A percentile compares a stretch with the other conserved stretches of the same genome.
These are phyloP conservation scores for Linnaemya vulpina DNA, from an alignment of 2,888 invertebrate genomes.

Conservation along the genomic window DNA sequence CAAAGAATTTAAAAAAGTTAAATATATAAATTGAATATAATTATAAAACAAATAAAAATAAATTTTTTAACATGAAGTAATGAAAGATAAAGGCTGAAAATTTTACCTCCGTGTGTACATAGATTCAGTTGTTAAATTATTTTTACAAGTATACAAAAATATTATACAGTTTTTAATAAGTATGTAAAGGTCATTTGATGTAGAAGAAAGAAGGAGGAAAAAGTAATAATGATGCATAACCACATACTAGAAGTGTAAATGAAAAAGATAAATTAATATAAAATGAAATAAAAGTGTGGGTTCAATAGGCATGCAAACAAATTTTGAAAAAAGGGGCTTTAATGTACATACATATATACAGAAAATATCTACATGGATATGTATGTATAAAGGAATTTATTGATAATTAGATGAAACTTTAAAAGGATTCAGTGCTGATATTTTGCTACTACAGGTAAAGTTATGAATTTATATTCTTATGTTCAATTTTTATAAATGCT, in stretches of 20 bases:
- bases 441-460: slow-evolving; percentile 25
- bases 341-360: no score
- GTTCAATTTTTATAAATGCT: slow-evolving; percentile 8
- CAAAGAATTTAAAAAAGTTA: neutral
- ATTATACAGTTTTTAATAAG: slow-evolving; percentile 37
- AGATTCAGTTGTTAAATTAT: slow-evolving; percentile 3
- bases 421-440: neutral
- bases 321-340: slow-evolving; percentile 8
- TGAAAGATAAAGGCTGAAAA: slow-evolving; percentile 55
- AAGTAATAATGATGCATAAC: slow-evolving; percentile 35
- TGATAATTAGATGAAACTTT: neutral
- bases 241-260: slow-evolving; percentile 10
- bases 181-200: slow-evolving; percentile 68
- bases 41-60: slow-evolving; percentile 26
- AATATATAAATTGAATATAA: slow-evolving; percentile 3
- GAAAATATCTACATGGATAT: no score
- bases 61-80: slow-evolving; percentile 8
- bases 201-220: slow-evolving; percentile 54
- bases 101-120: neutral
- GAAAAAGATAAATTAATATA: slow-evolving; percentile 6
- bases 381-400: neutral
- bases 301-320: neutral
- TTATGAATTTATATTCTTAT: slow-evolving; percentile 1
- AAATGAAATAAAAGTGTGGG: slow-evolving; percentile 11
- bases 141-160: slow-evolving; percentile 56